Evolutionary conservation across 2,888 invertebrate genomes (phyloP).

Genomic region (Hedya salicella): DNA sequence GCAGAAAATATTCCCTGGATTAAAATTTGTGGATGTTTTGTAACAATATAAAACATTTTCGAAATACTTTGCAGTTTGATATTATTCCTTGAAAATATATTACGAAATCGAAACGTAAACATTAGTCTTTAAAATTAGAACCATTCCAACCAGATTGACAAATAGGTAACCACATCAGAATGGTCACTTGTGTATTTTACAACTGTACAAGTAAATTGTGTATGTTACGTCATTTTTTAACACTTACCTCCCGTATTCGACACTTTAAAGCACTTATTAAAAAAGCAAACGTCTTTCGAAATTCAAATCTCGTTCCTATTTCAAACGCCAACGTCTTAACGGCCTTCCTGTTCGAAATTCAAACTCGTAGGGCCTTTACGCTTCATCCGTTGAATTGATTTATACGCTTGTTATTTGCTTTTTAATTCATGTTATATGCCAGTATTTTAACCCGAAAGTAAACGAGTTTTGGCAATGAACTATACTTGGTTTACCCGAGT

Average conservation of each 20-base stretch:
- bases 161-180: not conserved
- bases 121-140: not conserved
- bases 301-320: conserved; percentile 39
- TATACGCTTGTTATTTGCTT: conserved; percentile 2
- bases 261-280: conserved; percentile 35
- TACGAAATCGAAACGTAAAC: not conserved
- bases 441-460: not conserved
- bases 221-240: conserved; percentile 8
- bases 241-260: conserved; percentile 22
- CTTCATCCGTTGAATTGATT: conserved; percentile 16
- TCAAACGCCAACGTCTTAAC: conserved; percentile 42
- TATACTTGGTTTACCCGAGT: too few relatives aligned
- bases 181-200: not conserved
- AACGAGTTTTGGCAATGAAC: not conserved
- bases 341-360: conserved; percentile 24
- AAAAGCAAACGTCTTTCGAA: conserved; percentile 38
- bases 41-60: not conserved
- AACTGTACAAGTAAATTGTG: conserved; percentile 8
- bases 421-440: not conserved
- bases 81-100: not conserved
- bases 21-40: too few relatives aligned
- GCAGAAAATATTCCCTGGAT: not conserved
- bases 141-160: not conserved
- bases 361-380: conserved; percentile 29
- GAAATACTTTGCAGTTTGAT: too few relatives aligned